Evolutionary conservation across 92 coral and sea anemone species (phyloP).

Genomic region (Phenganax stokvisi): DNA sequence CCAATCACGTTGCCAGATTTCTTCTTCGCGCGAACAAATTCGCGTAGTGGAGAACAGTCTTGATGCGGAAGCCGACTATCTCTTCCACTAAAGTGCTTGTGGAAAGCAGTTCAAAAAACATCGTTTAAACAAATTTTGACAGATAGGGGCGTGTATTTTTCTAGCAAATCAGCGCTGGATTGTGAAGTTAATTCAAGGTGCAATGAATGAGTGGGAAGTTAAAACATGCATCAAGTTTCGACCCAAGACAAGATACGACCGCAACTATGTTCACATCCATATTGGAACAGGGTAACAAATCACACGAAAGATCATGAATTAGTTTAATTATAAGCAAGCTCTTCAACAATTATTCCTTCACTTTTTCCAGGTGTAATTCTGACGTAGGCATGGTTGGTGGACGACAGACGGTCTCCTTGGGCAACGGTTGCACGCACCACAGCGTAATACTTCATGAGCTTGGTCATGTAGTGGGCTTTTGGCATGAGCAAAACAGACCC

Average conservation of each 20-base stretch:
- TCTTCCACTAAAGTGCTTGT: too few relatives aligned
- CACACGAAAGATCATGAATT: background rate
- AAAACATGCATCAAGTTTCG: slow-evolving; percentile 62
- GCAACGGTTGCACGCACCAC: slow-evolving; percentile 79
- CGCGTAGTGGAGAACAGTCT: too few relatives aligned
- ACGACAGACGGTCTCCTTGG: slow-evolving; percentile 75
- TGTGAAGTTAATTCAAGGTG: slow-evolving; percentile 56
- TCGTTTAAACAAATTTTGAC: background rate
- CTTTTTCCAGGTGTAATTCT: slow-evolving; percentile 66
- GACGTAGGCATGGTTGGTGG: slow-evolving; percentile 95
- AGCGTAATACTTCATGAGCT: slow-evolving; percentile 87
- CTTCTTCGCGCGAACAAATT: too few relatives aligned
- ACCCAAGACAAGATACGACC: slow-evolving; percentile 31
- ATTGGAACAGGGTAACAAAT: slow-evolving; percentile 66
- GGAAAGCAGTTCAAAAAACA: background rate
- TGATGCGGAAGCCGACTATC: too few relatives aligned
- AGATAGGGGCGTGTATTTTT: background rate
- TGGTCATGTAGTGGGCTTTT: slow-evolving; percentile 86
- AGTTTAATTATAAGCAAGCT: background rate
- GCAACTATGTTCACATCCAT: slow-evolving; percentile 72
- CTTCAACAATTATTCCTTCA: background rate
- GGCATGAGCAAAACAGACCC: slow-evolving; percentile 96
- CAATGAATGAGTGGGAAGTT: slow-evolving; percentile 68
- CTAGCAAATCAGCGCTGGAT: slow-evolving; percentile 45
- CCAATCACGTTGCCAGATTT: too few relatives aligned